Evolutionary conservation across 2,888 invertebrate species (phyloP), one percentile per base, ranked within the genome.

Genomic region (Zele albiditarsus): DNA sequence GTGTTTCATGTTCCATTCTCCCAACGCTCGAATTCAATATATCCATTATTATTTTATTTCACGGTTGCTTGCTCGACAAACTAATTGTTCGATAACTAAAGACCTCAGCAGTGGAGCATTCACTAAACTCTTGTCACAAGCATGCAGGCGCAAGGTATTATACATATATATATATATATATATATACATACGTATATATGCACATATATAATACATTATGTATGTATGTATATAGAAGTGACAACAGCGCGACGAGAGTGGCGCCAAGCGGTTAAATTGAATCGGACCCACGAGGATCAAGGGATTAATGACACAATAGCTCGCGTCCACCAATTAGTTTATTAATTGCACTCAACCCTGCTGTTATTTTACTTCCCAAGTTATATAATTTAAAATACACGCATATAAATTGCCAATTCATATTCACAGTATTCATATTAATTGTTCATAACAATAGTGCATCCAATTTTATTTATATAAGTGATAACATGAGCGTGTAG

Each of bases 71-170:
- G 82, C 80, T 82, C 80, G 82, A 80, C 77, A 76, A 78, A 82
- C 81, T 85, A 85, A 86, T 86, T 84, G 83, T 79, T 79, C 80
- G 85, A 84, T 84, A 85, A 84, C 83, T 81, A 81, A 79, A 78
- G 78, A 76, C 78, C 78, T 77, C 74, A 73, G 31, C 68, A 65
- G 33, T 38, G 33, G 31, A 12, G 25, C 38, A 70, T 71, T 69
- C 72, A 70, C 60, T 46, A 67, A 76, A 71, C 75, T 71, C 75
- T 78, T 71, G 71, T 76, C 69, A 65, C 69, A 69, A 58, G 71
- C 76, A 74, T 76, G 68, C 75, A 71, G 63, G 75, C 73, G 57
- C 63, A 57, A 68, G 66, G 62, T 49, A 49, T 69, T 69, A 53
- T 28, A 23, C 31, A 31, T 20, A 12, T 10, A 23, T 31, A 57